Base-by-base conservation (phyloP, 2,888 invertebrate genomes). In the Crioceris asparagi region DNA sequence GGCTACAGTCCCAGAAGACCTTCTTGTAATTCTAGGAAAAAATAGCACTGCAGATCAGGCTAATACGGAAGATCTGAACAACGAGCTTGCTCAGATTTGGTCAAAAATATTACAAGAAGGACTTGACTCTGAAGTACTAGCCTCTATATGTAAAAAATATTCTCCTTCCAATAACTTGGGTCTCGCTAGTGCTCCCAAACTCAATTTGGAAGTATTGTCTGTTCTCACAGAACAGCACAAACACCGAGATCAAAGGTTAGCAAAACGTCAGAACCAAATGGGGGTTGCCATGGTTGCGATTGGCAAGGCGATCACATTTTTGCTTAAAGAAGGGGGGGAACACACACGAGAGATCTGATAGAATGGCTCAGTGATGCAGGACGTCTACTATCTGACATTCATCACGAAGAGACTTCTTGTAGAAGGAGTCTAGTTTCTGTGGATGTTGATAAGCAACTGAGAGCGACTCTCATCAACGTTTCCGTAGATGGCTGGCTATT, bases 361-460 rank as follows among this genome's bases (percentile, higher is more conserved):
- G 32, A 38, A 29, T 12, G 35, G 21, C 29, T 32, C 2, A 40
- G 42, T 39, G 42, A 42, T 25, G 42, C 42, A 36, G 30, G 42
- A 18, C 26, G 40, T 11, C 21, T 40, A 18, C 32, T 43, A 6
- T 18, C 35, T 8, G 40, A 38, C 12, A 14, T 43, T 27, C 40
- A 43, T 11, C 32, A 37, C 30, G 32, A 37, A 27, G 18, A 43
- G 5, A 40, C 43, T 8, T 18, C 19, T 17, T 26, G 25, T 14
- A 36, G 43, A 30, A 17, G 40, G 32, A 37, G 38, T 8, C 26
- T 43, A 10, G 10, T 43, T 14, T 10, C 33, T 3, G 26, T 43
- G 11, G 32, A 37, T 16, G 17, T 43, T 14, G 25, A 29, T 14
- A 43, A 43, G 29, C 32, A 35, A 12, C 31, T 40, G 10, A 43